These are phyloP conservation scores for Himantopus leucocephalus DNA, from an alignment of 2,113 vertebrate species.

Conservation along the genomic window DNA sequence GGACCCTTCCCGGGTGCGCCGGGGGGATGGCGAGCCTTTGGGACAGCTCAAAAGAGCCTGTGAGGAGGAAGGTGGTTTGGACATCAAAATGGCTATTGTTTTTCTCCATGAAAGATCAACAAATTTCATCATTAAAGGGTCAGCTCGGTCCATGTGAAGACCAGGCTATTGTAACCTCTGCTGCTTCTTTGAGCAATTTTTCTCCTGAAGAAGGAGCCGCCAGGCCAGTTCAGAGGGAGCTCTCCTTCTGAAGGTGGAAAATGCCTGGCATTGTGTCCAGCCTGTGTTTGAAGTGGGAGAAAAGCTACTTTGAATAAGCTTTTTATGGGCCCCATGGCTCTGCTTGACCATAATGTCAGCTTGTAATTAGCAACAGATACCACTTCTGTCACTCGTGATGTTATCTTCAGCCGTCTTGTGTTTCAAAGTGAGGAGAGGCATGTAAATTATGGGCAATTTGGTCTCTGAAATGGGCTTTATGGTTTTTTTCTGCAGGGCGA, in stretches of 20 bases:
- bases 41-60: not conserved
- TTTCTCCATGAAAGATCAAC: not conserved
- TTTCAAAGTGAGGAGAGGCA: slow-evolving; percentile 75
- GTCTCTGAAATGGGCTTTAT: slow-evolving; percentile 59
- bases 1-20: not conserved
- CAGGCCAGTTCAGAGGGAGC: not conserved
- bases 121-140: not conserved
- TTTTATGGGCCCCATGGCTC: slow-evolving; percentile 56
- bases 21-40: not conserved
- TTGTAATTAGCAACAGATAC: slow-evolving; percentile 74
- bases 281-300: slow-evolving; percentile 51
- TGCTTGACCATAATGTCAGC: slow-evolving; percentile 66
- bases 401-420: slow-evolving; percentile 69
- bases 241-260: slow-evolving; percentile 32
- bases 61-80: not conserved
- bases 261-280: slow-evolving; percentile 59
- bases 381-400: slow-evolving; percentile 67
- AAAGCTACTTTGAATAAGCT: slow-evolving; percentile 62
- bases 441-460: slow-evolving; percentile 71
- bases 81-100: not conserved
- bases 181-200: not conserved
- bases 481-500: not conserved
- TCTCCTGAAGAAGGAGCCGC: not conserved
- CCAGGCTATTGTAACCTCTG: not conserved
- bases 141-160: not conserved